Evolutionary conservation across 2,113 vertebrate species (phyloP), one percentile per base, ranked within the genome.

Genomic region (Platysternon megacephalum): DNA sequence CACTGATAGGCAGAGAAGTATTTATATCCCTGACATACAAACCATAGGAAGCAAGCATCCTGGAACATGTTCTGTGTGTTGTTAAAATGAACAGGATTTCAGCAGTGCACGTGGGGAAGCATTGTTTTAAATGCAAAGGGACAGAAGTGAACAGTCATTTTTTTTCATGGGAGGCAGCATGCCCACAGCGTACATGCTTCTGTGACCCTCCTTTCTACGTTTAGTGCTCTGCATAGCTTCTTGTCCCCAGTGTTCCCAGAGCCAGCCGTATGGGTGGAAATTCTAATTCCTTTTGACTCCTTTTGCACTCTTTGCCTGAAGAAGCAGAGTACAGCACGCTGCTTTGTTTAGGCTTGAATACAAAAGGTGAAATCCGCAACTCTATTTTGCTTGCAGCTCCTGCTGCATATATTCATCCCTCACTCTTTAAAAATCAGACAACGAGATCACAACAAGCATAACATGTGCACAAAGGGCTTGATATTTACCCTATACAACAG

Each of bases 121-220:
- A n/a, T 5, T 56, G 13, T 74, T 93, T 85, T 32, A 94, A 95
- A 83, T 49, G 8, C 26, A 86, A 44, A 22, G 21, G 44, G 19
- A 48, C 11, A 91, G 87, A 87, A 83, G 14, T 46, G 4, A 95
- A 83, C 5, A 49, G 12, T 35, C 35, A 86, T 78, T 91, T 82
- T 82, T 82, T 86, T 88, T 93, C 78, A 72, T 16, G 8, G 79
- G 42, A 91, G 10, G 74, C 46, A 92, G 56, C 32, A 92, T 58
- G 46, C 1, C 42, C 21, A 85, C 35, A 93, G 39, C 3, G 21
- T 90, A 83, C 56, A 9, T 72, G n/a, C 19, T 72, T 39, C 19
- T 53, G 52, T 91, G 22, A 86, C 72, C 29, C 8, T 91, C 35
- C 61, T 91, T 84, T 46, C 44, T 3, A 39, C 26, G 35, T 14